Percentiles rank a stretch among this genome's conserved stretches.
These are phyloP conservation scores for Temnothorax curvispinosus DNA, from an alignment of 1,140 invertebrate species.

Conservation along the genomic window DNA sequence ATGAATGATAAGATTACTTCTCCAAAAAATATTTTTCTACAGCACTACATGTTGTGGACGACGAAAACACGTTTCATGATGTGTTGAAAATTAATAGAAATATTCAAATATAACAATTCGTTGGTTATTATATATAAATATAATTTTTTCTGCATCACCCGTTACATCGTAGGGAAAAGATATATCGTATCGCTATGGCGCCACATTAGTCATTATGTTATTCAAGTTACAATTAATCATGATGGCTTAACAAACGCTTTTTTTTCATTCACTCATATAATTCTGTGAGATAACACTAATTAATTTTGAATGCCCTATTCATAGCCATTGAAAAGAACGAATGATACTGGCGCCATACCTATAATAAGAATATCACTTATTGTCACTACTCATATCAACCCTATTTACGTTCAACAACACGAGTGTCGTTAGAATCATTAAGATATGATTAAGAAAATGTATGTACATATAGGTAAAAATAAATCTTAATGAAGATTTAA, in stretches of 20 bases:
- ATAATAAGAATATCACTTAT: conserved; percentile 15
- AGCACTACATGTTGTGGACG: not conserved
- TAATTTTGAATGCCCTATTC: conserved; percentile 15
- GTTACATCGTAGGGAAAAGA: not conserved
- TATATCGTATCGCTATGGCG: not conserved
- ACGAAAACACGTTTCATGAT: not conserved
- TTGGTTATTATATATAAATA: not conserved
- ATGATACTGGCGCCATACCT: not conserved
- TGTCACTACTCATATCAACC: not conserved
- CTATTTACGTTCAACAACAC: not conserved
- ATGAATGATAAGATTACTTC: not conserved
- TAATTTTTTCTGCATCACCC: not conserved
- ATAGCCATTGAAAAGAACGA: not conserved
- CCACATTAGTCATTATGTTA: conserved; percentile 31
- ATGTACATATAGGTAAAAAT: not conserved
- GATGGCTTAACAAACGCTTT: conserved; percentile 7
- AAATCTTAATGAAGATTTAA: not conserved
- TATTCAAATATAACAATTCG: not conserved
- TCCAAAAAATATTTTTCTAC: not conserved
- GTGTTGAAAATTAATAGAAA: not conserved
- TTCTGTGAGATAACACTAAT: conserved; percentile 43
- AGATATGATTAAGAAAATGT: not conserved
- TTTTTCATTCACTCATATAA: conserved; percentile 7
- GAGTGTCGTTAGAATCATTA: not conserved
- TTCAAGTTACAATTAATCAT: conserved; percentile 38